Percentiles rank a stretch among this genome's conserved stretches.
Evolutionary conservation across 2,888 invertebrate species (phyloP).

Genomic region (Torymus tubicola): DNA sequence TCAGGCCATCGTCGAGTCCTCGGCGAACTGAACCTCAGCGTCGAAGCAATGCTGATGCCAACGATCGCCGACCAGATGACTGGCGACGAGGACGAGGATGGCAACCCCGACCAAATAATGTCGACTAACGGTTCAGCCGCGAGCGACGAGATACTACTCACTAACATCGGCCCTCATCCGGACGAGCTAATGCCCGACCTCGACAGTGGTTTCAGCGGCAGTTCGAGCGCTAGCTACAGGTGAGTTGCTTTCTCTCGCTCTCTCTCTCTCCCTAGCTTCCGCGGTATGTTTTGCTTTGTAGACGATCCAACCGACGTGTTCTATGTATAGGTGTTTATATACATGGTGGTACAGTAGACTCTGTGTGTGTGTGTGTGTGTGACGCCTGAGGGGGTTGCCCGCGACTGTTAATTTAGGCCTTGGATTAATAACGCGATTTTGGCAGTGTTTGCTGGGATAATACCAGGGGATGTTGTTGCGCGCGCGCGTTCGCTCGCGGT

Average conservation of each 20-base stretch:
- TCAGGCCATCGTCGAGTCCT: slow-evolving; percentile 89
- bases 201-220: slow-evolving; percentile 90
- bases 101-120: slow-evolving; percentile 60
- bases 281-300: not conserved
- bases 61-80: slow-evolving; percentile 80
- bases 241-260: slow-evolving; percentile 51
- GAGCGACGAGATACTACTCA: slow-evolving; percentile 79
- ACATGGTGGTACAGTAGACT: too few relatives aligned
- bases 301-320: not conserved
- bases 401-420: slow-evolving; percentile 24
- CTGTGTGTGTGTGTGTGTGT: too few relatives aligned
- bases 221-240: slow-evolving; percentile 87
- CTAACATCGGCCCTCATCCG: slow-evolving; percentile 81
- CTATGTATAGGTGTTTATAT: too few relatives aligned
- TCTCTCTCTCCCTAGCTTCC: not conserved
- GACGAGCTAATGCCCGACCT: slow-evolving; percentile 82
- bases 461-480: not conserved
- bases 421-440: not conserved
- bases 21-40: slow-evolving; percentile 90
- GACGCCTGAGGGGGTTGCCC: too few relatives aligned
- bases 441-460: slow-evolving; percentile 1
- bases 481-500: not conserved
- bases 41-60: slow-evolving; percentile 94
- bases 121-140: slow-evolving; percentile 73
- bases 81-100: slow-evolving; percentile 79